Conservation (phyloP, 1,140 invertebrate species). For the Episyrphus balteatus region DNA sequence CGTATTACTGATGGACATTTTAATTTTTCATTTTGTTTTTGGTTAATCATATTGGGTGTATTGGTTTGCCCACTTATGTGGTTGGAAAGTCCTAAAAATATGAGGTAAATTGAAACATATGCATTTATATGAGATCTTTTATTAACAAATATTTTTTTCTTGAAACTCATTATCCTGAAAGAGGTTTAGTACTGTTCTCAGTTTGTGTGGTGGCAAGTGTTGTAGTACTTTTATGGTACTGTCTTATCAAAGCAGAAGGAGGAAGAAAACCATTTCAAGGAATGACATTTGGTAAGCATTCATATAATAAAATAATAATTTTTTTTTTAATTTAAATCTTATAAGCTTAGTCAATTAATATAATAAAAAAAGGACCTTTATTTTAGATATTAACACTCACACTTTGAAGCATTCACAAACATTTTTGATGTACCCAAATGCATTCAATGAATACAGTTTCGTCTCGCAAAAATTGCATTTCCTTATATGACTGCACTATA, state of each 20-base stretch:
- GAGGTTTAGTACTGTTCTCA: constrained; percentile 46
- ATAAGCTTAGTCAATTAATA: no score
- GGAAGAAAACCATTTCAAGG: constrained; percentile 26
- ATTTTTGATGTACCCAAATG: no score
- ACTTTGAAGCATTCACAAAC: no score
- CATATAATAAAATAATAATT: background rate
- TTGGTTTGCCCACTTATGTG: constrained; percentile 64
- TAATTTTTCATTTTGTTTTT: constrained; percentile 62
- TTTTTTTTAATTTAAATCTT: no score
- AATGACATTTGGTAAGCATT: constrained; percentile 17
- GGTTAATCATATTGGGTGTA: constrained; percentile 57
- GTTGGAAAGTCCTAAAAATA: constrained; percentile 73
- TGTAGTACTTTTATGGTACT: constrained; percentile 43
- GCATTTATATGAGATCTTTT: background rate
- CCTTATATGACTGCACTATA: no score
- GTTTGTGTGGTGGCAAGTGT: constrained; percentile 45
- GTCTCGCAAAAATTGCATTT: no score
- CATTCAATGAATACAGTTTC: no score
- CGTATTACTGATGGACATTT: constrained; percentile 49
- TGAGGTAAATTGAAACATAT: constrained; percentile 50
- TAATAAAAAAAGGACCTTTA: no score
- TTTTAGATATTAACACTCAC: no score
- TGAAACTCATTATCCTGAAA: constrained; percentile 23
- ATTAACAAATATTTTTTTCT: background rate
- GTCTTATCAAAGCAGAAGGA: constrained; percentile 19